These are phyloP conservation scores for Patella depressa DNA, from an alignment of 2,888 invertebrate genomes.

Conservation along the genomic window DNA sequence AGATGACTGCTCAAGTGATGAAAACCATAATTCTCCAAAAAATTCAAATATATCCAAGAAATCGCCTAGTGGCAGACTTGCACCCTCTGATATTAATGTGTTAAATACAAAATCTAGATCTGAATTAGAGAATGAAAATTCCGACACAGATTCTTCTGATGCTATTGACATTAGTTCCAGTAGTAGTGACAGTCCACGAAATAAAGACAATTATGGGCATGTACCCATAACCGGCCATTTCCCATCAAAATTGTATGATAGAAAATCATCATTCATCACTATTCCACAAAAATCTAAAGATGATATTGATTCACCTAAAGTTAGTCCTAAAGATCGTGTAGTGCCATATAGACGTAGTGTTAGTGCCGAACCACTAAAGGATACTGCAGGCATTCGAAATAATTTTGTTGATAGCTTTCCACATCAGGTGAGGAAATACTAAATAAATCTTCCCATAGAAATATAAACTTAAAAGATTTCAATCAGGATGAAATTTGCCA, in stretches of 20 bases:
- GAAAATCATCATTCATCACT: not conserved
- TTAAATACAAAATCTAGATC: not conserved
- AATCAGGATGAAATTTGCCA: too few species aligned
- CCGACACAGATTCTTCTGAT: not conserved
- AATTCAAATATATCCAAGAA: not conserved
- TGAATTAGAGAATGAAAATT: not conserved
- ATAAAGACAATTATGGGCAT: not conserved
- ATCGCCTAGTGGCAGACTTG: too few species aligned
- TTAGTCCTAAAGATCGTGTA: not conserved
- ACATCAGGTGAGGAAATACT: not conserved
- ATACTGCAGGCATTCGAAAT: not conserved
- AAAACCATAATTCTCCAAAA: not conserved
- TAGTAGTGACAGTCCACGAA: not conserved
- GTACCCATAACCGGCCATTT: not conserved
- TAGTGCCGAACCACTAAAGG: not conserved
- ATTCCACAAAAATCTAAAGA: not conserved
- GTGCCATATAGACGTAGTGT: slow-evolving; percentile 1
- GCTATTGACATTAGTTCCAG: not conserved
- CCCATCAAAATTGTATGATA: not conserved
- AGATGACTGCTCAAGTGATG: not conserved
- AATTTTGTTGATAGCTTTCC: slow-evolving; percentile 18
- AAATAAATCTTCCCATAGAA: too few species aligned
- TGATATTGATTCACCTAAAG: not conserved
- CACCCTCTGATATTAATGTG: not conserved
- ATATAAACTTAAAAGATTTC: too few species aligned